Evolutionary conservation across 2,888 invertebrate genomes (phyloP).

Genomic region (Tipula lateralis): DNA sequence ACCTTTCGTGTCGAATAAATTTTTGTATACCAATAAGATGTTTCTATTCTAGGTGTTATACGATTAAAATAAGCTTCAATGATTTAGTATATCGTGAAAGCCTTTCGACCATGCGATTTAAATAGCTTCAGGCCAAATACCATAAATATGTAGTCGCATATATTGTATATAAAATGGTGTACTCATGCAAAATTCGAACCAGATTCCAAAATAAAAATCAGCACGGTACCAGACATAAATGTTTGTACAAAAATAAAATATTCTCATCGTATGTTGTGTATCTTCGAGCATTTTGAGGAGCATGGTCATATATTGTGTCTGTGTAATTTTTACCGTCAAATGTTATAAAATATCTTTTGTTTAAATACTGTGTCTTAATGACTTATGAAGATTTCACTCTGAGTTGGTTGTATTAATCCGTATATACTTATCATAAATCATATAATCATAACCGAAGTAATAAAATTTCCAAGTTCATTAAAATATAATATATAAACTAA

Average conservation of each 20-base stretch:
- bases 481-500: background rate
- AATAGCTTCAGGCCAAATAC: background rate
- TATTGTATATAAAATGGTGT: background rate
- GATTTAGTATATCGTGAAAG: too few species aligned
- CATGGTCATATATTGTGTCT: background rate
- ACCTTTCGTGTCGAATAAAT: too few species aligned
- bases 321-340: background rate
- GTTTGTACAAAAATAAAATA: background rate
- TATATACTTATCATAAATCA: background rate
- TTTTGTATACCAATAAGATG: too few species aligned
- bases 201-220: background rate
- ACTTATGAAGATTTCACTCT: background rate
- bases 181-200: background rate
- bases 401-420: background rate
- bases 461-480: slow-evolving; percentile 11
- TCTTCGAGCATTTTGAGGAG: too few species aligned
- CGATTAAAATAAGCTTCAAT: too few species aligned
- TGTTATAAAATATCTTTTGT: background rate
- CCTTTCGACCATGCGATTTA: too few species aligned
- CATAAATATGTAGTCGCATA: background rate
- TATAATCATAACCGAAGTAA: background rate
- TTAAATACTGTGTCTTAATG: background rate
- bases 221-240: slow-evolving; percentile 9
- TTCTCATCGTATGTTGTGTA: background rate
- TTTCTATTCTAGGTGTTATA: too few species aligned